phyloP scores from a whole-genome alignment of 1,140 invertebrate genomes.

The Panulirus ornatus region DNA sequence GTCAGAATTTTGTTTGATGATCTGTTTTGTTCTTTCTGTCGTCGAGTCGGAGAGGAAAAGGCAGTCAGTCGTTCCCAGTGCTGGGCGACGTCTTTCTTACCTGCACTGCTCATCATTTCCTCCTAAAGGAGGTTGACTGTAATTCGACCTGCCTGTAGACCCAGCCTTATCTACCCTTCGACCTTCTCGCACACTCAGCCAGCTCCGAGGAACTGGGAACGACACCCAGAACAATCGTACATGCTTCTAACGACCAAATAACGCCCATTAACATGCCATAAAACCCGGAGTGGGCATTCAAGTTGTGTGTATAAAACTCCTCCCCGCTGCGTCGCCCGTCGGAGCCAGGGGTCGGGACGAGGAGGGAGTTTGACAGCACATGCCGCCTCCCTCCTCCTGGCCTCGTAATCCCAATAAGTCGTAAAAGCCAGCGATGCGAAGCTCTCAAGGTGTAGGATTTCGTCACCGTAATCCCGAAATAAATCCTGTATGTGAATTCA shows the following conservation, averaged over 20 bases:
- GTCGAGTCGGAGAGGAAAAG: too few species aligned
- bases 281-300: conserved; percentile 12
- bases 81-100: too few species aligned
- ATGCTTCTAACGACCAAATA: background rate
- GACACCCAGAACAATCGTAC: background rate
- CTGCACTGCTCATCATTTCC: too few species aligned
- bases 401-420: conserved; percentile 44
- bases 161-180: background rate
- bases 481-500: conserved; percentile 51
- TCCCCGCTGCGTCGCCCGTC: background rate
- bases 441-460: conserved; percentile 49
- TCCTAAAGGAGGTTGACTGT: too few species aligned
- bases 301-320: background rate
- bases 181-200: background rate
- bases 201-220: background rate
- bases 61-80: too few species aligned
- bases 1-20: too few species aligned
- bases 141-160: too few species aligned
- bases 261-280: conserved; percentile 35
- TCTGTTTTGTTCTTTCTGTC: too few species aligned
- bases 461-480: conserved; percentile 33
- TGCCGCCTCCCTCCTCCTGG: background rate
- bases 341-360: background rate
- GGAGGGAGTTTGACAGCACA: background rate
- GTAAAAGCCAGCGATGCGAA: conserved; percentile 25